Evolutionary conservation across 23 tunicate species (phyloP), one percentile per base, ranked within the genome.

Genomic region (Styela plicata): DNA sequence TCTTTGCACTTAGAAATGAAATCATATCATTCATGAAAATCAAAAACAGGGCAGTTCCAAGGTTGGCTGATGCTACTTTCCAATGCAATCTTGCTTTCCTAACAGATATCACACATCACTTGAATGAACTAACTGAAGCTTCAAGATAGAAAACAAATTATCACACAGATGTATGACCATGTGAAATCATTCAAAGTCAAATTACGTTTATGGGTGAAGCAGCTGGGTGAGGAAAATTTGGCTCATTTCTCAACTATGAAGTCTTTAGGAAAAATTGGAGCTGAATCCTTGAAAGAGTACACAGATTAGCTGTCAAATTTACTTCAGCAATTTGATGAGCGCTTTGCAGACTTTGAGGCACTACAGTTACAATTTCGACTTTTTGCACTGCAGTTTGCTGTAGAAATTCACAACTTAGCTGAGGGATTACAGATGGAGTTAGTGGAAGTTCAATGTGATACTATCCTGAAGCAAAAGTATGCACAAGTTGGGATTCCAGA

Each of bases 1-100:
- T 88, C 83, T 83, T 88, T 83, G 87, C 76, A 3, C 83, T 83
- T 37, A 27, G 78, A 24, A 82, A 83, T 31, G 83, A 88, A 52
- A 88, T 88, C 19, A 63, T 66, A 16, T 63, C 34, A 28, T 83
- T 88, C 68, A 33, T 88, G 34, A 73, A 82, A 82, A 52, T 82
- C 81, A 66, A 82, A 63, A 78, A 83, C 74, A 1, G 0, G 52
- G 0, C 2, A 24, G 0, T 1, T 31, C 1, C 86, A 1, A 36
- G 69, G 86, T 83, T 88, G 37, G 30, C 73, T 68, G 36, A 75
- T 71, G 57, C 1, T 31, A 83, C 69, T 26, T 88, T 88, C 82
- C 69, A 62, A 1, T 80, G 80, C 79, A 36, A 82, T 34, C 79
- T 86, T 7, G 90, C 90, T 69, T 81, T 86, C 57, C 80, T 80